Base-by-base conservation (phyloP, 2,888 invertebrate genomes). In the Tiphia femorata region DNA sequence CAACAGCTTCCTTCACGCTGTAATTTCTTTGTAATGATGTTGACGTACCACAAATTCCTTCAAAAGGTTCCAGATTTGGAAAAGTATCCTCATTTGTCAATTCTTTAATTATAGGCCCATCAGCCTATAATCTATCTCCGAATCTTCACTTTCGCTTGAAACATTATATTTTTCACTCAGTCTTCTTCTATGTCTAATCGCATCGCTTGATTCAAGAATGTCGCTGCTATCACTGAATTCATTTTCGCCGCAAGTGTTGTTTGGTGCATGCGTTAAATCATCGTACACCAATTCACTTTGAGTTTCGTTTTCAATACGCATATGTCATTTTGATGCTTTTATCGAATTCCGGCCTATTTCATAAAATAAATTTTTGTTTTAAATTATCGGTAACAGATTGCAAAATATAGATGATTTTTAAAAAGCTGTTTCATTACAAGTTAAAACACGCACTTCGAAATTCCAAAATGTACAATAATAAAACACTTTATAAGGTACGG, bases 61-160 rank as follows among this genome's bases (percentile, higher is more conserved):
- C 20, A 48, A 44, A 53, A 25, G 20, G 27, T 53, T 48, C 38
- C 30, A 43, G 8, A 54, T 49, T 48, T 14, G 54, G 38, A 49
- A 54, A 54, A 37, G 20, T 54, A 43, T 49, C 49, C 38, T 41
- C 38, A 14, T 38, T 17, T 38, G 54, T 47, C 42, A 35, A 53
- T 53, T 47, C 53, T 48, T 47, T 38, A 38, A 49, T 54, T 54
- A 49, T 54, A 54, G 35, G 14, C 43, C 43, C 38, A 42, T 49
- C 49, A 49, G 49, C 23, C 44, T 54, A n/a, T n/a, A n/a, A n/a
- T n/a, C 49, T 29, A 23, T 33, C 44, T 55, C 27, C 35, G 40
- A 46, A 49, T 41, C 49, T 55, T 46, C 46, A 49, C 46, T 49
- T 44, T 55, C 49, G 40, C 42, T 46, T 50, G 47, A 47, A 47